phyloP scores from a whole-genome alignment of 2,888 invertebrate species.

The Cryptophagus acutangulus region DNA sequence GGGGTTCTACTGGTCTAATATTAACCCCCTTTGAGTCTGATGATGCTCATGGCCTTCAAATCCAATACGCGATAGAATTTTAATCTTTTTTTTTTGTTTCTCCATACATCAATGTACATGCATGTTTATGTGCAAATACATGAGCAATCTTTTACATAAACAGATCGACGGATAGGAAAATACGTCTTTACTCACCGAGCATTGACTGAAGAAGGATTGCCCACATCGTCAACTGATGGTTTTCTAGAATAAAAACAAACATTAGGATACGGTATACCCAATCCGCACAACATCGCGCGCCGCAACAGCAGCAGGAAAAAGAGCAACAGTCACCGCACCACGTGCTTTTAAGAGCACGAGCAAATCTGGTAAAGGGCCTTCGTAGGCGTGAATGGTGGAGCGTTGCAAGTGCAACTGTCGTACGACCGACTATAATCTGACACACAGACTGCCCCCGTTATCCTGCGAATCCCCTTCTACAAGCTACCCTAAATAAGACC shows the following conservation, averaged over 20 bases:
- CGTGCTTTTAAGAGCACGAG: slow-evolving; percentile 13
- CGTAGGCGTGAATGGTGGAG: slow-evolving; percentile 14
- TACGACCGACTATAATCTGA: slow-evolving; percentile 28
- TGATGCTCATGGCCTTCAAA: slow-evolving; percentile 26
- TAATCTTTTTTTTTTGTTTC: too few relatives aligned
- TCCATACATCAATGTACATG: too few relatives aligned
- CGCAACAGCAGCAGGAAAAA: too few relatives aligned
- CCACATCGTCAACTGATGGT: slow-evolving; percentile 81
- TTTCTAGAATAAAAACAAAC: slow-evolving; percentile 66
- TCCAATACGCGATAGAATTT: slow-evolving; percentile 22
- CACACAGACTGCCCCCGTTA: slow-evolving; percentile 29
- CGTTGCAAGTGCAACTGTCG: slow-evolving; percentile 34
- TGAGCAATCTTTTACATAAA: slow-evolving; percentile 2
- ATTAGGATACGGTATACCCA: slow-evolving; percentile 38
- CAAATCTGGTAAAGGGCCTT: not conserved
- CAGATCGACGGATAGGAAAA: not conserved
- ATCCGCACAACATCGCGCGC: slow-evolving; percentile 36
- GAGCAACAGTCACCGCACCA: too few relatives aligned
- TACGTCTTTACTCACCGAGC: slow-evolving; percentile 67
- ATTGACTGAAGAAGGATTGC: slow-evolving; percentile 78
- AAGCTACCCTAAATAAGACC: slow-evolving; percentile 44
- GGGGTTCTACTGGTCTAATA: slow-evolving; percentile 44
- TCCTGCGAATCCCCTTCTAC: slow-evolving; percentile 37
- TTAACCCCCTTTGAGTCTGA: slow-evolving; percentile 29
- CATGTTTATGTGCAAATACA: slow-evolving; percentile 5